Percentiles rank a stretch among this genome's conserved stretches.
These are phyloP conservation scores for Caenorhabditis remanei DNA, from an alignment of 1,140 invertebrate genomes.

Conservation along the genomic window DNA sequence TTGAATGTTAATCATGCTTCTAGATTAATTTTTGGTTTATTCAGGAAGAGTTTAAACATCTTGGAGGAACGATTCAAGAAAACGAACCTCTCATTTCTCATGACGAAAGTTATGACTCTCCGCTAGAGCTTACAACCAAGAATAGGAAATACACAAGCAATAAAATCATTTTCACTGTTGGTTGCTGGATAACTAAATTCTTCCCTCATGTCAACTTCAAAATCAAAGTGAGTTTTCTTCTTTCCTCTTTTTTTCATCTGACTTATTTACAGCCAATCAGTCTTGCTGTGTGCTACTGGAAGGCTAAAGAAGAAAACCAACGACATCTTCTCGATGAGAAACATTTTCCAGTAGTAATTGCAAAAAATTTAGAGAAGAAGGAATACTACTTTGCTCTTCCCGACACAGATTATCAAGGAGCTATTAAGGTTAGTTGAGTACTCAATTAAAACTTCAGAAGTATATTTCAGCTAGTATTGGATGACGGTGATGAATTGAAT, in stretches of 20 bases:
- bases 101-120: background rate
- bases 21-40: background rate
- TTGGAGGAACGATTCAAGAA: constrained; percentile 50
- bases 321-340: constrained; percentile 2
- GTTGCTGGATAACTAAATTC: constrained; percentile 59
- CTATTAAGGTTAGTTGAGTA: background rate
- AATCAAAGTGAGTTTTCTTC: background rate
- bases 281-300: constrained; percentile 56
- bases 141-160: constrained; percentile 37
- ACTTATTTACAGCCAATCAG: constrained; percentile 26
- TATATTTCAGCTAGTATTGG: constrained; percentile 48
- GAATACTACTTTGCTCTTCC: constrained; percentile 43
- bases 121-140: background rate
- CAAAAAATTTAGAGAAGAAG: constrained; percentile 7
- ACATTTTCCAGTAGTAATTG: constrained; percentile 52
- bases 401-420: constrained; percentile 51
- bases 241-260: background rate
- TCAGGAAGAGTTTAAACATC: constrained; percentile 55
- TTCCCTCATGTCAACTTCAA: constrained; percentile 52
- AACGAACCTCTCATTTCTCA: constrained; percentile 48
- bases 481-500: constrained; percentile 9
- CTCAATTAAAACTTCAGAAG: too few species aligned
- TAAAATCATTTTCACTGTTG: constrained; percentile 60
- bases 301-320: background rate
- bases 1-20: background rate